Percentiles rank a stretch among this genome's conserved stretches.
These are phyloP conservation scores for Acipenser oxyrinchus DNA, from an alignment of 2,797 vertebrate species.

Conservation along the genomic window DNA sequence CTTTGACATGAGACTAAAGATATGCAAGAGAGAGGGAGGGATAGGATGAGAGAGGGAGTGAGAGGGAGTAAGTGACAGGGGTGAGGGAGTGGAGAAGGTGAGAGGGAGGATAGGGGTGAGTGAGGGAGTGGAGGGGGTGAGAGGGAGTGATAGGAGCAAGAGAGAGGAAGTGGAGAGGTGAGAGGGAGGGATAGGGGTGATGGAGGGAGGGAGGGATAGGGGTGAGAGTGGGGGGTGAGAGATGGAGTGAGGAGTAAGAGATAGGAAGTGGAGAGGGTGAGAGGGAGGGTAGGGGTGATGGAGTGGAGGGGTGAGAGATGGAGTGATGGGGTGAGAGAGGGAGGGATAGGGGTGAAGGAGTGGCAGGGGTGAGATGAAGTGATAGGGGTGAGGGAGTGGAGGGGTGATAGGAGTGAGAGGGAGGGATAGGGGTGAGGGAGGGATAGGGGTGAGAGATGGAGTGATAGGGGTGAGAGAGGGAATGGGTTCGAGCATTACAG, in stretches of 20 bases:
- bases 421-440: background rate
- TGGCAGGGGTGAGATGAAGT: too few species aligned
- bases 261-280: background rate
- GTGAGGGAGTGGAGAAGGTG: too few species aligned
- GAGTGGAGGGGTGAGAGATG: background rate
- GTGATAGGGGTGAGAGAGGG: background rate
- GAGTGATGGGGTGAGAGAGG: background rate
- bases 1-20: too few species aligned
- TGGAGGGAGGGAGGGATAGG: background rate
- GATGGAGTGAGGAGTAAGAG: background rate
- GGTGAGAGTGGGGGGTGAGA: too few species aligned
- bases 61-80: background rate
- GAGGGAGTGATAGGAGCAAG: too few species aligned
- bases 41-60: too few species aligned
- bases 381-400: too few species aligned
- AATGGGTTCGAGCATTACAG: background rate
- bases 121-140: too few species aligned
- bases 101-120: too few species aligned
- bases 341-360: background rate
- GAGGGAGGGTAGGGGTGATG: background rate
- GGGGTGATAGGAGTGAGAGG: too few species aligned
- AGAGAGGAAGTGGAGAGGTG: too few species aligned
- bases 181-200: background rate
- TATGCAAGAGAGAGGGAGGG: background rate
- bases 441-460: background rate